Conservation (phyloP, 2,888 invertebrate genomes). For the Antitype chi region DNA sequence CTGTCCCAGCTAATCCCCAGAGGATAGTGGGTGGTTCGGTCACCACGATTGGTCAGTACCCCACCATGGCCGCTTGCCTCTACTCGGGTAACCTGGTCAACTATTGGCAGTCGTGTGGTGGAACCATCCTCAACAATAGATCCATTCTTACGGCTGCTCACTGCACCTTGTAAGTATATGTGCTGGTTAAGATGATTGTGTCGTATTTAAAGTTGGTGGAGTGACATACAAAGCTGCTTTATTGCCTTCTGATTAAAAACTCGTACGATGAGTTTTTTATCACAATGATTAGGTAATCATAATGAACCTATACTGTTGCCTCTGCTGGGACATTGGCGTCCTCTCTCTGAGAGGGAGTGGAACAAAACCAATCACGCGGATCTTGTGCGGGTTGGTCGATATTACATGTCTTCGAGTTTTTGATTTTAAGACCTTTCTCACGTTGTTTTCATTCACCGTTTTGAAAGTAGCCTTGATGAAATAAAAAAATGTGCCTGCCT, state of each 20-base stretch:
- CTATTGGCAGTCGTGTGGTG: conserved; percentile 66
- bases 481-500: not conserved
- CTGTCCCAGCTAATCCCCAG: conserved; percentile 60
- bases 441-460: not conserved
- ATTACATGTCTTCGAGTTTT: not conserved
- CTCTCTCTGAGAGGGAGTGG: not conserved
- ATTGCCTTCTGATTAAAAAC: not conserved
- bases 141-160: conserved; percentile 75
- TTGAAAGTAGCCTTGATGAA: not conserved
- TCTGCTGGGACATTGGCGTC: not conserved
- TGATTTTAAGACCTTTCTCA: not conserved
- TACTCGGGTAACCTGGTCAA: conserved; percentile 34
- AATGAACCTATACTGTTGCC: not conserved
- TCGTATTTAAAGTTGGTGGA: not conserved
- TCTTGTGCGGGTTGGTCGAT: not conserved
- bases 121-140: conserved; percentile 71
- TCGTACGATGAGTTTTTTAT: too few relatives aligned
- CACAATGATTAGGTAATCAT: not conserved
- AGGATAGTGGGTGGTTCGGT: conserved; percentile 72
- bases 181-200: not conserved
- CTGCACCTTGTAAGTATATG: conserved; percentile 68
- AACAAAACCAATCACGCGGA: too few relatives aligned
- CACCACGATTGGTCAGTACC: conserved; percentile 69
- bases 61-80: conserved; percentile 64
- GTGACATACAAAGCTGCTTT: not conserved